Conservation (phyloP, 2,888 invertebrate genomes). For the Cephus runcator region DNA sequence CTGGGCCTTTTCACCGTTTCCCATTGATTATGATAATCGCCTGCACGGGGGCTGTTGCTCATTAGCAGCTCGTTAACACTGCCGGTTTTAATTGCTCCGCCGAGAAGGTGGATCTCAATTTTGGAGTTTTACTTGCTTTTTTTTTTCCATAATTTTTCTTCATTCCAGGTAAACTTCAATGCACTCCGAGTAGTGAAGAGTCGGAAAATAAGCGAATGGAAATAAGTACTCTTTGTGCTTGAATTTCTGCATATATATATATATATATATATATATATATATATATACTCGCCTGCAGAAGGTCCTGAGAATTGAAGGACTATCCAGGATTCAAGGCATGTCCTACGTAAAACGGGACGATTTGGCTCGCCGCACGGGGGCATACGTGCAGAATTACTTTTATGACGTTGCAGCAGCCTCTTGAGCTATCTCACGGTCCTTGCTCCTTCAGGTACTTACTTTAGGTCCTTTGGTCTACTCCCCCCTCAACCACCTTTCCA, state of each 20-base stretch:
- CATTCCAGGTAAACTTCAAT: not conserved
- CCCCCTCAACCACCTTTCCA: no score
- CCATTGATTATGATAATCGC: conserved; percentile 39
- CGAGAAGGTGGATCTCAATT: not conserved
- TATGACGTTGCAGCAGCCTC: conserved; percentile 24
- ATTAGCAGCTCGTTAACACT: conserved; percentile 47
- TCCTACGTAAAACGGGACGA: conserved; percentile 33
- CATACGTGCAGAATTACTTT: conserved; percentile 34
- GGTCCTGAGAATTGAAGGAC: conserved; percentile 7
- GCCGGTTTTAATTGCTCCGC: not conserved
- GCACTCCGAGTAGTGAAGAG: not conserved
- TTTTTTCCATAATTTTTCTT: not conserved
- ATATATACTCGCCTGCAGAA: not conserved
- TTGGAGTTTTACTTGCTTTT: not conserved
- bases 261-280: no score
- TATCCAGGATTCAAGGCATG: conserved; percentile 33
- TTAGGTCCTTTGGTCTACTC: not conserved
- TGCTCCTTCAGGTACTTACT: not conserved
- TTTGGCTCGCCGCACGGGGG: conserved; percentile 24
- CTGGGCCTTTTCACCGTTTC: not conserved
- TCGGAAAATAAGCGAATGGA: not conserved
- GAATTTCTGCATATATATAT: no score
- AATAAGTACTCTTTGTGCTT: not conserved
- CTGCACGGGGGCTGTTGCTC: conserved; percentile 28
- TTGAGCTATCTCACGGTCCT: not conserved